Conservation (phyloP, 2,888 invertebrate genomes). For the Acanthosoma haemorrhoidale region DNA sequence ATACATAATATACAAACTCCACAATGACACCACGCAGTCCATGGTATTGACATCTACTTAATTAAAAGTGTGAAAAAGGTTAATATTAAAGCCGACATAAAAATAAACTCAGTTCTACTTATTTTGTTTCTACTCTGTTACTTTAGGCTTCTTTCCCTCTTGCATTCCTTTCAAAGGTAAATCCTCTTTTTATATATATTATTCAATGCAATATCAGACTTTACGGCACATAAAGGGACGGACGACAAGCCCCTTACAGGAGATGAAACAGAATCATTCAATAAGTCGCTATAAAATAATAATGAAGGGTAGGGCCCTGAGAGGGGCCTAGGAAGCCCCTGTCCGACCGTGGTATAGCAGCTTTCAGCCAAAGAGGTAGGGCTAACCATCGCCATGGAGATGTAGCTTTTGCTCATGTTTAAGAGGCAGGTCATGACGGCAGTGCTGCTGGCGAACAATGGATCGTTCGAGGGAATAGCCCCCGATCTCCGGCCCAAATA, state of each 20-base stretch:
- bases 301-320: not conserved
- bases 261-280: not conserved
- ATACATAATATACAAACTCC: too few relatives aligned
- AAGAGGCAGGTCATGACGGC: not conserved
- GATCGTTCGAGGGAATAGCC: not conserved
- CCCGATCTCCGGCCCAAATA: conserved; percentile 12
- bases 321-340: not conserved
- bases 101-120: not conserved
- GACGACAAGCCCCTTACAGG: conserved; percentile 2
- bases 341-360: not conserved
- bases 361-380: too few relatives aligned
- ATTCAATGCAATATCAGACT: conserved; percentile 5
- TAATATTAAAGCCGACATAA: not conserved
- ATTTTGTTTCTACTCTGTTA: not conserved
- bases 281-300: not conserved
- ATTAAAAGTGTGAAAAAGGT: too few relatives aligned
- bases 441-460: not conserved
- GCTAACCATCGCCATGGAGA: too few relatives aligned
- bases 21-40: too few relatives aligned
- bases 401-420: not conserved
- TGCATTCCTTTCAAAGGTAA: not conserved
- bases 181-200: conserved; percentile 7
- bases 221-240: too few relatives aligned
- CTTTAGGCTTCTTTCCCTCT: not conserved
- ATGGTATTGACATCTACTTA: too few relatives aligned